These are phyloP conservation scores for Chelonus insularis DNA, from an alignment of 1,140 invertebrate species.

Conservation along the genomic window DNA sequence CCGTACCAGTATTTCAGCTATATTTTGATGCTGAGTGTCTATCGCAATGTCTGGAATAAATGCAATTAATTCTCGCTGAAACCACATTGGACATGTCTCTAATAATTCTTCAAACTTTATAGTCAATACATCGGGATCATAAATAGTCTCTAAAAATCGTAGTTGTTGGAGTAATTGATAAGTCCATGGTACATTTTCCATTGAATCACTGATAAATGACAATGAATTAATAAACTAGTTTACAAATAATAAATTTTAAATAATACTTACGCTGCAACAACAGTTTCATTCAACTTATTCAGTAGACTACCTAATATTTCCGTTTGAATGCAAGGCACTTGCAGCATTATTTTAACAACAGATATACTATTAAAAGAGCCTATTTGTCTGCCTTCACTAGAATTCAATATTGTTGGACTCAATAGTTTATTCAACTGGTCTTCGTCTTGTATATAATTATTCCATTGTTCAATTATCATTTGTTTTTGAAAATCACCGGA, in stretches of 20 bases:
- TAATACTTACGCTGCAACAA: slow-evolving; percentile 44
- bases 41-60: slow-evolving; percentile 51
- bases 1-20: slow-evolving; percentile 48
- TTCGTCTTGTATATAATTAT: slow-evolving; percentile 38
- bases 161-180: slow-evolving; percentile 47
- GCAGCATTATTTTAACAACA: slow-evolving; percentile 46
- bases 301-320: slow-evolving; percentile 42
- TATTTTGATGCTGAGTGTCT: slow-evolving; percentile 48
- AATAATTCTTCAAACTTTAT: slow-evolving; percentile 46
- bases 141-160: slow-evolving; percentile 49
- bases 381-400: slow-evolving; percentile 27
- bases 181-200: slow-evolving; percentile 46
- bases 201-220: slow-evolving; percentile 38
- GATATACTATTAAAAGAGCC: slow-evolving; percentile 34
- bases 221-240: too few species aligned
- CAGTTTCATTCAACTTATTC: slow-evolving; percentile 47
- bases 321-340: slow-evolving; percentile 47
- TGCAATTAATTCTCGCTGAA: slow-evolving; percentile 49
- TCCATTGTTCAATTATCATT: slow-evolving; percentile 43
- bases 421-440: slow-evolving; percentile 45
- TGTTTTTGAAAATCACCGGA: slow-evolving; percentile 31
- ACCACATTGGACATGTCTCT: slow-evolving; percentile 50
- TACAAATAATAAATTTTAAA: slow-evolving; percentile 10
- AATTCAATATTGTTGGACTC: slow-evolving; percentile 40
- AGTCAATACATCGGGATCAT: slow-evolving; percentile 41